Evolutionary conservation across 1,140 invertebrate genomes (phyloP), one percentile per base, ranked within the genome.

Genomic region (Chironomus striatipennis): DNA sequence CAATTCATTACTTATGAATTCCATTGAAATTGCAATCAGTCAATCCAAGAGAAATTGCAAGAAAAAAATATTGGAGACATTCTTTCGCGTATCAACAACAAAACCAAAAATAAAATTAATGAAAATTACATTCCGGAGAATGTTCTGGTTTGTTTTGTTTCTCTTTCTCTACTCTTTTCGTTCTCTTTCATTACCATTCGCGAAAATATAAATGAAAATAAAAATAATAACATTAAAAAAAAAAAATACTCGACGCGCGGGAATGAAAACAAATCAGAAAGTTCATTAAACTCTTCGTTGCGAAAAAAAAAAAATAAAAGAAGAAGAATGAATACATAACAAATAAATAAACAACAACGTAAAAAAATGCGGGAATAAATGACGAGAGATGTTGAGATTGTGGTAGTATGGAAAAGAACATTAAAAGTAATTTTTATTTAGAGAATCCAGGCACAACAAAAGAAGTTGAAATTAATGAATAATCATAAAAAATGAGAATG

Each of bases 61-160:
- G 47, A 1, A 7, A 57, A 57, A 34, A 34, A 15, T 57, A 57
- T 57, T 57, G 47, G 47, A 57, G 47, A 57, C 47, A 57, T 57
- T 57, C 47, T 4, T 1, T 57, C 47, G 47, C 47, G 47, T 57
- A 57, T 7, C 47, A 57, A 57, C n/a, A 57, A n/a, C 47, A 57
- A 57, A 43, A 47, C 9, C 15, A 15, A 57, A 57, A 57, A 57
- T 57, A 57, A 57, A 34, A 57, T 57, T 57, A 57, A 57, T 57
- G 47, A 57, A 57, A 34, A 57, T 57, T 57, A 57, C 47, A 57
- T 57, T 57, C 47, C 47, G 47, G 47, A n/a, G 47, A 57, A 57
- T 57, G n/a, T 57, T 57, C 47, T 57, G 47, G 47, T 57, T 57
- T 57, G 47, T 57, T 57, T 12, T 57, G n/a, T n/a, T 57, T n/a